phyloP scores from a whole-genome alignment of 2,113 vertebrate species.

The Pelusios castaneus region DNA sequence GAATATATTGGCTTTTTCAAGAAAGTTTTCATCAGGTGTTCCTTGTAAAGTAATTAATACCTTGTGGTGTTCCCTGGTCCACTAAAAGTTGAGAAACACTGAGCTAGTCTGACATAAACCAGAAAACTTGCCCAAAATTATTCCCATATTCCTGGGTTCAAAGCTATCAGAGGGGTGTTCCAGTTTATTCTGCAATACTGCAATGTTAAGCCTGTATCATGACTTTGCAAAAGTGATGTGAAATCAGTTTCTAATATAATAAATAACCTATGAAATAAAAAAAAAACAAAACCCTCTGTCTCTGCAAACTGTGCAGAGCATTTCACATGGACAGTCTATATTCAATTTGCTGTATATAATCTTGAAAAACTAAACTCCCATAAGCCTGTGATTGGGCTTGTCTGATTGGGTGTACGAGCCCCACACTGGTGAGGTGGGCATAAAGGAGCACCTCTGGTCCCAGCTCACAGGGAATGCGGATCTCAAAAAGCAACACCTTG shows the following conservation, averaged over 20 bases:
- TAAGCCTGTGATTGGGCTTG: neutral
- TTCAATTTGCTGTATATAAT: neutral
- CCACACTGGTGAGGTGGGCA: too few species aligned
- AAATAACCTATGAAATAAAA: neutral
- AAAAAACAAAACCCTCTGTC: neutral
- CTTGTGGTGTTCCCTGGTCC: too few species aligned
- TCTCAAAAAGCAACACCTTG: too few species aligned
- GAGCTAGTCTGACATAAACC: neutral
- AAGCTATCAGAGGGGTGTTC: neutral
- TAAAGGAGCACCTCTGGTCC: too few species aligned
- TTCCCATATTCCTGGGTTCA: neutral
- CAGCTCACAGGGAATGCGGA: too few species aligned
- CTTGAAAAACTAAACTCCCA: neutral
- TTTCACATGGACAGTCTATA: neutral
- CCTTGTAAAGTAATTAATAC: too few species aligned
- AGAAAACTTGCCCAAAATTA: neutral
- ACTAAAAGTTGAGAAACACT: too few species aligned
- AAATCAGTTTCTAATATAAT: neutral
- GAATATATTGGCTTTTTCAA: too few species aligned
- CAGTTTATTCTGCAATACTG: neutral
- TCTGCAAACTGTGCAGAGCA: neutral
- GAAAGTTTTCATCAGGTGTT: too few species aligned
- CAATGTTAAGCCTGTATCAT: neutral
- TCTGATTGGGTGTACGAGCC: too few species aligned
- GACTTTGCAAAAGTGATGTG: neutral